Conservation (phyloP, 64 coral and sea anemone genomes). For the Porites australiensis region DNA sequence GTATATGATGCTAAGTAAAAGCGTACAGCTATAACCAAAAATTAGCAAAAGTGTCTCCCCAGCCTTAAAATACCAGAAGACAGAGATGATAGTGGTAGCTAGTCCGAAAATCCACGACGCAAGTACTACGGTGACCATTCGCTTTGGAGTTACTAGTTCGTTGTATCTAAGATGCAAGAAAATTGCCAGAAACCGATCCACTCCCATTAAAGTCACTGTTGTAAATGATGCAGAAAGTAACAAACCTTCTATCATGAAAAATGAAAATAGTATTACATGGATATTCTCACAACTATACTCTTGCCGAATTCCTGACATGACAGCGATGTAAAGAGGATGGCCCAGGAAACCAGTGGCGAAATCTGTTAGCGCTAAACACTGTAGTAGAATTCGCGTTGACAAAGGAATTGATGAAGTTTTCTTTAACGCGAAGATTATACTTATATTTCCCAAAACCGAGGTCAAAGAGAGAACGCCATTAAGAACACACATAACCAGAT, state of each 20-base stretch:
- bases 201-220: not conserved
- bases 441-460: not conserved
- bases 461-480: constrained; percentile 18
- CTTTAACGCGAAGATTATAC: constrained; percentile 7
- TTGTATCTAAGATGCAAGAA: constrained; percentile 13
- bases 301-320: constrained; percentile 6
- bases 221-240: not conserved
- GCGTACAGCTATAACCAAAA: not conserved
- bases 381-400: not conserved
- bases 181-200: constrained; percentile 35
- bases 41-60: not conserved
- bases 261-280: not conserved
- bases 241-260: not conserved
- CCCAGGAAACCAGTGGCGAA: not conserved
- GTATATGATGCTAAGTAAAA: constrained; percentile 19
- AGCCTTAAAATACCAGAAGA: not conserved
- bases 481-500: not conserved
- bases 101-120: not conserved
- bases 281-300: not conserved
- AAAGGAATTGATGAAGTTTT: constrained; percentile 7
- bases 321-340: constrained; percentile 28
- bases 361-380: constrained; percentile 2
- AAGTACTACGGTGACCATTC: not conserved
- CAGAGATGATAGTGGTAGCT: not conserved
- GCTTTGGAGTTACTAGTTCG: constrained; percentile 26